Evolutionary conservation across 1,140 invertebrate species (phyloP), one percentile per base, ranked within the genome.

Genomic region (Ostrea edulis): DNA sequence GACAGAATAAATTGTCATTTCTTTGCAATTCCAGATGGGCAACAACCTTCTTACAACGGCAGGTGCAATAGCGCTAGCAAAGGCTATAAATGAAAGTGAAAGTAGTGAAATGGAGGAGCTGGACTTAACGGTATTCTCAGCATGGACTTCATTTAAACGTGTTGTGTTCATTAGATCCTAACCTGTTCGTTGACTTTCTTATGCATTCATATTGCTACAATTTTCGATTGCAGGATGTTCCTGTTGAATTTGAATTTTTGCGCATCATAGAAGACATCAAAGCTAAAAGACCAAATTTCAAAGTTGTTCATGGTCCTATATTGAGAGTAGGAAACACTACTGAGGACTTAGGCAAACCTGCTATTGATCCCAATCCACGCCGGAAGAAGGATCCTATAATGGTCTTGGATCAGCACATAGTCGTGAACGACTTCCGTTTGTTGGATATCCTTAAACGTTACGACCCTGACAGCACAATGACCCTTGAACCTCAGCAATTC

Each of bases 21-120:
- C 44, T 8, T 82, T 51, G n/a, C 12, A 52, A 52, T 83, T 89
- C 55, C 87, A 95, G 94, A 94, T 95, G 91, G 94, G 94, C 17
- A 94, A 94, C 90, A 95, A 95, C 89, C 92, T 93, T n/a, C 92
- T 95, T 44, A 94, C 93, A 54, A 94, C 94, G 14, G 90, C 92
- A 14, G 95, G 94, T n/a, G 93, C 93, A 65, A 92, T 95, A n/a
- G 93, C 94, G 11, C 68, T 95, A 25, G 93, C 92, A 52, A 92
- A 91, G 20, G 90, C 93, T 35, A 90, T 95, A 82, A 94, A 94
- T 90, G 91, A 93, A 84, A 92, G 91, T 22, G 93, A 93, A 17
- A 93, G 89, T 88, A 92, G 91, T 87, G 92, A 93, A 58, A 83
- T 95, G 83, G 91, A 92, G 44, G 88, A 92, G 54, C 86, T 95